Base-by-base conservation (phyloP, 2,888 invertebrate species). In the Lithophane semibrunnea region DNA sequence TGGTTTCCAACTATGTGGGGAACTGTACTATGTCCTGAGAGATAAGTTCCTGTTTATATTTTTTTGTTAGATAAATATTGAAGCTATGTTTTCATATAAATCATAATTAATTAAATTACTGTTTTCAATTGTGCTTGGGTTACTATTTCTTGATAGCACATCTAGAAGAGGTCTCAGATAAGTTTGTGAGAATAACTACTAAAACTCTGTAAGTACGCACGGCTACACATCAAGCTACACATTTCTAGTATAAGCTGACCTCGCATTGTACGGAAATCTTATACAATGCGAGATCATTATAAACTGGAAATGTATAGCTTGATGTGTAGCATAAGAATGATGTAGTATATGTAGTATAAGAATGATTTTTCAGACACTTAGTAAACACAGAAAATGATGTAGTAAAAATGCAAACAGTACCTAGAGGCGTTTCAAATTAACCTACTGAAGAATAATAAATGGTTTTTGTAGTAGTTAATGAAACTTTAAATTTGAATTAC, bases 1-100 rank as follows among this genome's bases (percentile, higher is more conserved):
- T n/a, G 49, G 21, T 66, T 64, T 64, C 79, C 86, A 84, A 75
- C 24, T 74, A 47, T 75, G 58, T 75, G 72, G 21, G 29, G 58
- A 65, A 77, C 29, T 68, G 5, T 24, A 12, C 5, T 24, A 54
- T 80, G 49, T 79, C 79, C 77, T 86, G 60, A 73, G 47, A 70
- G 21, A 73, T 52, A 21, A 78, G 37, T 80, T 79, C 66, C 71
- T 75, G 73, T 82, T 73, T 73, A 70, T 77, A 24, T 71, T 66
- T 54, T 44, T 52, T 64, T n/a, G 37, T 37, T 47, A 58, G 3
- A 68, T 37, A 52, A 29, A 68, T 66, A n/a, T 10, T 61, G n/a
- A 12, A 21, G 12, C 2, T 18, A 5, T 52, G 5, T 42, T 67
- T 69, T 77, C 8, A 24, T 54, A 49, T 44, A 49, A 13, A 69